Conservation (phyloP, 2,888 invertebrate genomes). For the Scaptomyza cyrtandrae region DNA sequence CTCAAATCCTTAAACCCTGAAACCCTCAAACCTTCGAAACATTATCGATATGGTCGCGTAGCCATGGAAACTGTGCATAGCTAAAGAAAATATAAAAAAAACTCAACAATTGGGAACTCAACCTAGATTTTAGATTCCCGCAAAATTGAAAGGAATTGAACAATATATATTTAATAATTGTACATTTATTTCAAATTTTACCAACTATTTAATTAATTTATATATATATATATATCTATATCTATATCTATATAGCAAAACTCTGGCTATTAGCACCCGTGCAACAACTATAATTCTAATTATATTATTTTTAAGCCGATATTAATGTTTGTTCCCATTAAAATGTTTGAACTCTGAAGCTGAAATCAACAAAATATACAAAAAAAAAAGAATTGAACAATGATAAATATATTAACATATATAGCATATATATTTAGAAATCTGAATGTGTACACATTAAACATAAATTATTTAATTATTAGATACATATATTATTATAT, state of each 20-base stretch:
- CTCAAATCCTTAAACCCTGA: neutral
- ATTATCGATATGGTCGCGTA: slow-evolving; percentile 33
- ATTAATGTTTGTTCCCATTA: slow-evolving; percentile 50
- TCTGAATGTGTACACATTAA: slow-evolving; percentile 66
- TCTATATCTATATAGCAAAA: slow-evolving; percentile 17
- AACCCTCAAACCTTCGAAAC: neutral
- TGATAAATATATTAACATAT: slow-evolving; percentile 34
- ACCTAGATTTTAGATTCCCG: slow-evolving; percentile 47
- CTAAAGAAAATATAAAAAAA: neutral
- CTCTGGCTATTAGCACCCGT: slow-evolving; percentile 33
- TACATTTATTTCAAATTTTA: slow-evolving; percentile 39
- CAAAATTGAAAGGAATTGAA: slow-evolving; percentile 13
- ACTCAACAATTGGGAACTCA: slow-evolving; percentile 27
- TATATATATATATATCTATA: neutral
- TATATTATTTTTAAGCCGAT: slow-evolving; percentile 52
- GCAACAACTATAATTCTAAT: slow-evolving; percentile 49
- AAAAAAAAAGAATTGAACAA: slow-evolving; percentile 19
- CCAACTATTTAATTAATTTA: slow-evolving; percentile 3
- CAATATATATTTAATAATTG: slow-evolving; percentile 15
- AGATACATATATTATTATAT: slow-evolving; percentile 45
- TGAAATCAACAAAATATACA: slow-evolving; percentile 55
- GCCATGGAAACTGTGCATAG: slow-evolving; percentile 40
- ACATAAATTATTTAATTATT: slow-evolving; percentile 41
- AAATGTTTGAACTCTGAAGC: slow-evolving; percentile 45
- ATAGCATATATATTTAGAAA: slow-evolving; percentile 40